Percentiles rank a stretch among this genome's conserved stretches.
These are phyloP conservation scores for Podarcis cretensis DNA, from an alignment of 2,113 vertebrate species.

Conservation along the genomic window DNA sequence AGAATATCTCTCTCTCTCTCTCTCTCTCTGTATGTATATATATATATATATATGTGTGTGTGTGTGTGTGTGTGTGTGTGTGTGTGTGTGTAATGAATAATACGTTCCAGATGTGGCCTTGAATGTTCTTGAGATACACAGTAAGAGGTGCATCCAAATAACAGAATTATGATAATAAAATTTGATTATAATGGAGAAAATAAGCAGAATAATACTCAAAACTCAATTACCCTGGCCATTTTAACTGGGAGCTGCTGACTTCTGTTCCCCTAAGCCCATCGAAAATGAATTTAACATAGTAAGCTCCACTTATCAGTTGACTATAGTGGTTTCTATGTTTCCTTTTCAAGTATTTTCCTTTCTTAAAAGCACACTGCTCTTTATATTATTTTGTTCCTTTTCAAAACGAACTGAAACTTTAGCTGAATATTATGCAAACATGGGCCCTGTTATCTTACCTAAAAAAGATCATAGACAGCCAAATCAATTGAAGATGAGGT, in stretches of 20 bases:
- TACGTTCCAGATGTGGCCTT: conserved; percentile 58
- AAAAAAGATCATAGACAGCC: conserved; percentile 27
- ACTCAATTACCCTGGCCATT: conserved; percentile 65
- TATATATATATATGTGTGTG: too few relatives aligned
- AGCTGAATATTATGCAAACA: conserved; percentile 30
- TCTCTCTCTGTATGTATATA: background rate
- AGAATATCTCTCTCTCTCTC: background rate
- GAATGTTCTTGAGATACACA: conserved; percentile 69
- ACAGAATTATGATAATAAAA: conserved; percentile 84
- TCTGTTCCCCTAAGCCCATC: conserved; percentile 59
- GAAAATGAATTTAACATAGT: conserved; percentile 69
- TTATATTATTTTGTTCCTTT: conserved; percentile 16
- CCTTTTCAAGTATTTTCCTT: conserved; percentile 26
- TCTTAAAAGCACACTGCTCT: background rate
- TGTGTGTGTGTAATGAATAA: too few relatives aligned
- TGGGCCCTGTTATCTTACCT: background rate
- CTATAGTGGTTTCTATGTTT: conserved; percentile 41
- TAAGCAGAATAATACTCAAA: conserved; percentile 67
- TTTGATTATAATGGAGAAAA: conserved; percentile 78
- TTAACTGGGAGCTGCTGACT: conserved; percentile 61
- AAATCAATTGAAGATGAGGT: conserved; percentile 39
- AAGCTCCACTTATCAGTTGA: conserved; percentile 29
- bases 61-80: background rate
- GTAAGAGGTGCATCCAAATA: conserved; percentile 74
- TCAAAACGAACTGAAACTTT: conserved; percentile 31